Conservation (phyloP, 92 coral and sea anemone genomes). For the Bergia sp. region DNA sequence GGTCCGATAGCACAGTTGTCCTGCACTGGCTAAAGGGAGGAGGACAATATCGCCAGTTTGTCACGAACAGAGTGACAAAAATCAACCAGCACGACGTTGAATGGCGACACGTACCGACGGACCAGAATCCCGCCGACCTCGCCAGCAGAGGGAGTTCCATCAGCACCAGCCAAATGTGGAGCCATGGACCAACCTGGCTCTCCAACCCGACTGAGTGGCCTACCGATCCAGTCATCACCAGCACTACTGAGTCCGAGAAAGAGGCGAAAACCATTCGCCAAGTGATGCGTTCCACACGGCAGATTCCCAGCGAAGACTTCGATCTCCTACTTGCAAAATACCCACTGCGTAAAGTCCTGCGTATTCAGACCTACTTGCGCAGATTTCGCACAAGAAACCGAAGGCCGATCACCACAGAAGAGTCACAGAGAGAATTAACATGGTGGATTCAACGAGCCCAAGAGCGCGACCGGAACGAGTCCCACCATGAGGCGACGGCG, state of each 20-base stretch:
- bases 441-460: conserved; percentile 8
- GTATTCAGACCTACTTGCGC: conserved; percentile 32
- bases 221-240: conserved; percentile 4
- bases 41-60: conserved; percentile 35
- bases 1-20: conserved; percentile 41
- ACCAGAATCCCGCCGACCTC: conserved; percentile 38
- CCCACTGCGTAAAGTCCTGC: conserved; percentile 22
- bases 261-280: conserved; percentile 46
- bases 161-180: background rate
- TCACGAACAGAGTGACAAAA: conserved; percentile 38
- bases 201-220: conserved; percentile 22
- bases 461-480: background rate
- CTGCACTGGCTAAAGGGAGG: conserved; percentile 38
- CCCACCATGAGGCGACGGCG: background rate
- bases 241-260: conserved; percentile 21
- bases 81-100: conserved; percentile 33
- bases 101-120: conserved; percentile 38
- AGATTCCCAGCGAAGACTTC: background rate
- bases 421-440: background rate
- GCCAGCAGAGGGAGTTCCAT: conserved; percentile 35
- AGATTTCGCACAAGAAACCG: conserved; percentile 23
- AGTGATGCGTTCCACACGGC: conserved; percentile 4
- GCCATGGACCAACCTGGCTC: conserved; percentile 25
- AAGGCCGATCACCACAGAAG: conserved; percentile 31
- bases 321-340: conserved; percentile 12